Conservation (phyloP, 2,888 invertebrate genomes). For the Eudemis profundana region DNA sequence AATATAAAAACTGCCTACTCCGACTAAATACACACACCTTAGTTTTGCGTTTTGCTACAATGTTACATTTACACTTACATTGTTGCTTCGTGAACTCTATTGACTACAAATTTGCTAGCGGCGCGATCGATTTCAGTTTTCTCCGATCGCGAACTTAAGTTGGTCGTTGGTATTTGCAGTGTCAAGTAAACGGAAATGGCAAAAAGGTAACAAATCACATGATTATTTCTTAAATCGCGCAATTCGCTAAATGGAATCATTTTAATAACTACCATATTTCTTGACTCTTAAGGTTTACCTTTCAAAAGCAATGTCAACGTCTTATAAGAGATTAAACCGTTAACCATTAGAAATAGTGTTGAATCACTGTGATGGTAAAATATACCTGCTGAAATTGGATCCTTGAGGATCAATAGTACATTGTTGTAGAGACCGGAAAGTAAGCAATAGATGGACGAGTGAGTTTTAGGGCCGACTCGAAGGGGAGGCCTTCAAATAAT, state of each 20-base stretch:
- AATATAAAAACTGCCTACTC: conserved; percentile 15
- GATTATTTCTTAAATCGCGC: not conserved
- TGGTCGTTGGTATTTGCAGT: conserved; percentile 2
- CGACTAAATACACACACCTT: conserved; percentile 18
- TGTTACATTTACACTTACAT: not conserved
- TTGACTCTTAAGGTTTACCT: not conserved
- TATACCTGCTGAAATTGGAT: not conserved
- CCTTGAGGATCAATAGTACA: no score
- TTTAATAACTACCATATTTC: not conserved
- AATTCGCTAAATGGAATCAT: not conserved
- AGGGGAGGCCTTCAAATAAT: no score
- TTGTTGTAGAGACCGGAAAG: no score
- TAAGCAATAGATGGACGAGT: no score
- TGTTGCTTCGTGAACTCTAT: not conserved
- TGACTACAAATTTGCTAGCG: not conserved
- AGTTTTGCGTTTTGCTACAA: not conserved
- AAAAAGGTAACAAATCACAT: conserved; percentile 3
- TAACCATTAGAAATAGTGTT: not conserved
- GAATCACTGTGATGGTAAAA: not conserved
- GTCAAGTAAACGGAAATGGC: conserved; percentile 24
- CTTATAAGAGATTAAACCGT: not conserved
- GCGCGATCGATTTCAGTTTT: not conserved
- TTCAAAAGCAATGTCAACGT: not conserved
- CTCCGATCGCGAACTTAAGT: not conserved
- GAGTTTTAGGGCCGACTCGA: no score